These are phyloP conservation scores for Nephila pilipes DNA, from an alignment of 1,140 invertebrate species.

Conservation along the genomic window DNA sequence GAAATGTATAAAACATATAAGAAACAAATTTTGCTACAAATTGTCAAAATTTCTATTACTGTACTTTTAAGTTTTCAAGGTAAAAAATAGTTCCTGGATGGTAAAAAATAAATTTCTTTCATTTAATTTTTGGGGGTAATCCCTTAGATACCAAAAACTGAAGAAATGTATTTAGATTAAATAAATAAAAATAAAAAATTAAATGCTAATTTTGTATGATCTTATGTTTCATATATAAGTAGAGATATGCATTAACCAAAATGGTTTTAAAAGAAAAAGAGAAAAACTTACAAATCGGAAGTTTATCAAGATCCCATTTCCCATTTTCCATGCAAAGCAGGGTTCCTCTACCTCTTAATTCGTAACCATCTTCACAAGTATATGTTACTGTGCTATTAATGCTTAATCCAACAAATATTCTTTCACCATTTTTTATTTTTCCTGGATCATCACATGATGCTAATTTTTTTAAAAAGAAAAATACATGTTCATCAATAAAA, in stretches of 20 bases:
- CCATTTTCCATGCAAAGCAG: slow-evolving; percentile 64
- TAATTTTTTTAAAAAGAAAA: slow-evolving; percentile 33
- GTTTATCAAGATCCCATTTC: slow-evolving; percentile 72
- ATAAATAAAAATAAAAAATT: background rate
- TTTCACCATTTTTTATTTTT: slow-evolving; percentile 67
- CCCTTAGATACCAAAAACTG: no score
- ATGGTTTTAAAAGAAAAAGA: background rate
- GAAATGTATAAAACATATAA: no score
- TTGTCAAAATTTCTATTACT: no score
- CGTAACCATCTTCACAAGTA: slow-evolving; percentile 67
- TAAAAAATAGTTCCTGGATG: no score
- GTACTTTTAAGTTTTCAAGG: no score
- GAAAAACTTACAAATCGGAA: slow-evolving; percentile 67
- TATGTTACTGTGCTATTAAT: slow-evolving; percentile 67
- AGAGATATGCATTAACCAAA: no score
- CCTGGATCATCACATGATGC: slow-evolving; percentile 71
- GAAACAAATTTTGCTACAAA: no score
- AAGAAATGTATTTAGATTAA: background rate
- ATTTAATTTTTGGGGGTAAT: no score
- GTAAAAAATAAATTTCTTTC: no score
- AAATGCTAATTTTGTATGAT: background rate
- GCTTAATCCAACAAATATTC: slow-evolving; percentile 41
- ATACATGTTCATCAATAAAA: slow-evolving; percentile 2
- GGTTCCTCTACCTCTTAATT: slow-evolving; percentile 52
- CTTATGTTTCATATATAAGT: no score